These are phyloP conservation scores for Neotragus pygmaeus DNA, from an alignment of 2,113 vertebrate species.

Conservation along the genomic window DNA sequence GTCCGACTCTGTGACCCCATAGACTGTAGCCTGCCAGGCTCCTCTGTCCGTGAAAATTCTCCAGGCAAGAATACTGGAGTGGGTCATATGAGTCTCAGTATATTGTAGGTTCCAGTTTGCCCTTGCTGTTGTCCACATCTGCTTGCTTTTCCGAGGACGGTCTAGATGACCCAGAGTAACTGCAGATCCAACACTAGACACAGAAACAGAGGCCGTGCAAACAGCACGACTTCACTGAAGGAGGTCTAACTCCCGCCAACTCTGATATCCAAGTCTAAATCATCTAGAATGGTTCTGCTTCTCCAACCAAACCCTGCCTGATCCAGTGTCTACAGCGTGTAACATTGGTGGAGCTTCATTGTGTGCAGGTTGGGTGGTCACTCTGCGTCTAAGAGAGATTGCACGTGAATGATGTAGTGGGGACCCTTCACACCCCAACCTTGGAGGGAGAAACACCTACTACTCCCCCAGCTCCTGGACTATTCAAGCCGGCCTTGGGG, in stretches of 20 bases:
- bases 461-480: background rate
- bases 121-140: background rate
- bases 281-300: background rate
- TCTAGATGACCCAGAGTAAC: background rate
- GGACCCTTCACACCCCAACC: background rate
- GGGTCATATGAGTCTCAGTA: background rate
- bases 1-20: background rate
- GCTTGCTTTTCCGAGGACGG: background rate
- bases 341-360: background rate
- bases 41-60: background rate
- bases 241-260: background rate
- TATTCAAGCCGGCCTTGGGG: background rate
- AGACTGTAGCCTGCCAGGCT: background rate
- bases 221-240: accelerated
- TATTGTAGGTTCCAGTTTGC: background rate
- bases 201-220: background rate
- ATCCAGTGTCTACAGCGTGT: background rate
- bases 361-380: background rate
- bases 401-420: accelerated
- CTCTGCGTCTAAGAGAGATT: background rate
- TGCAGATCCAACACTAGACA: accelerated
- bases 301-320: background rate
- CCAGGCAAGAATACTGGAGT: background rate
- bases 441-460: background rate
- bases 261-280: background rate